These are phyloP conservation scores for Drosophila paramelanica DNA, from an alignment of 2,888 invertebrate species.

Conservation along the genomic window DNA sequence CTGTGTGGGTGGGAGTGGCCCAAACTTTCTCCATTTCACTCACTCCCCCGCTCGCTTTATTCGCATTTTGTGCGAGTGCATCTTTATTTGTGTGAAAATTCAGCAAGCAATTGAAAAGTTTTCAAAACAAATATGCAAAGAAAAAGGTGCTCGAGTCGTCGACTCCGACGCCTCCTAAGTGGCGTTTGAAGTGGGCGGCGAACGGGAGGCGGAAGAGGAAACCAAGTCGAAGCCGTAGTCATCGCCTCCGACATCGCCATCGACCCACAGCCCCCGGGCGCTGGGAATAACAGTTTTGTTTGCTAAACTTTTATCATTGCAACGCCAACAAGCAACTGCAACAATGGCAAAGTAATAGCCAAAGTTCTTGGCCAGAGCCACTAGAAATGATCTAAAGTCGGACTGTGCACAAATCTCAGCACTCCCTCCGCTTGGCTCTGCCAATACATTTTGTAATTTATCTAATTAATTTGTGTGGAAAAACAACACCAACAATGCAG, in stretches of 20 bases:
- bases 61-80: conserved; percentile 25
- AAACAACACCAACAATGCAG: background rate
- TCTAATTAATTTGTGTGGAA: conserved; percentile 25
- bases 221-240: conserved; percentile 14
- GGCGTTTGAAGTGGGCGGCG: conserved; percentile 9
- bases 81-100: conserved; percentile 60
- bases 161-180: conserved; percentile 56
- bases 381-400: conserved; percentile 15
- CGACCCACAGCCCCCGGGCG: conserved; percentile 43
- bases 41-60: conserved; percentile 1
- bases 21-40: conserved; percentile 25
- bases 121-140: conserved; percentile 76
- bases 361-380: conserved; percentile 31
- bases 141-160: conserved; percentile 68
- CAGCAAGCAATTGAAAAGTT: conserved; percentile 73
- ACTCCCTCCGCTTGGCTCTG: background rate
- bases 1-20: conserved; percentile 28
- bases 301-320: conserved; percentile 72
- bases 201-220: conserved; percentile 38
- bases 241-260: conserved; percentile 17
- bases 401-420: background rate
- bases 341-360: conserved; percentile 65
- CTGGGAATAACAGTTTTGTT: conserved; percentile 65
- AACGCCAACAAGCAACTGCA: conserved; percentile 44
- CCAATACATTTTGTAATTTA: conserved; percentile 12